phyloP scores from a whole-genome alignment of 2,888 invertebrate genomes.

The Sphecodes monilicornis region DNA sequence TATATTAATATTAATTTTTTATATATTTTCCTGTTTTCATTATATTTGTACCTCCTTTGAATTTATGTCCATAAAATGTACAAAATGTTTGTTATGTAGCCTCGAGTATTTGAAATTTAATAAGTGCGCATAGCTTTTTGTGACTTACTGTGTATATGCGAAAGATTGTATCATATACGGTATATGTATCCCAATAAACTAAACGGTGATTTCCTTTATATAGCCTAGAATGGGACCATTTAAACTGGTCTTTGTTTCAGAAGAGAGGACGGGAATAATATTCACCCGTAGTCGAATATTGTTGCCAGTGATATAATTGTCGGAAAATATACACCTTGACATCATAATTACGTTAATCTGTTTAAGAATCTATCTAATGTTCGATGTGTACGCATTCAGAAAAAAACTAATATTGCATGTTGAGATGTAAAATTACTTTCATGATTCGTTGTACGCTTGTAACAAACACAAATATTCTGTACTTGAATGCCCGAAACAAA shows the following conservation, averaged over 20 bases:
- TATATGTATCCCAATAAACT: conserved; percentile 7
- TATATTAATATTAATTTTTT: background rate
- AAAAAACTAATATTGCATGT: background rate
- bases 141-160: background rate
- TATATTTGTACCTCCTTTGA: background rate
- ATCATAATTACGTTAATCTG: background rate
- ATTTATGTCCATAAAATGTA: background rate
- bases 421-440: background rate
- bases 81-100: background rate
- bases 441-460: too few species aligned
- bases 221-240: conserved; percentile 32
- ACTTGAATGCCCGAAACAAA: too few species aligned
- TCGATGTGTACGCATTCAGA: background rate
- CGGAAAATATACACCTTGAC: background rate
- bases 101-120: background rate
- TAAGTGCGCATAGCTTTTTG: background rate
- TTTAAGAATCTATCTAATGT: conserved; percentile 2
- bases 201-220: background rate
- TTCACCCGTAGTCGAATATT: background rate
- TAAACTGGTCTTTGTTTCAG: conserved; percentile 26
- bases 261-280: background rate
- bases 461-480: too few species aligned
- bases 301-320: background rate
- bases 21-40: background rate
- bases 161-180: background rate